These are phyloP conservation scores for Meteorus colon DNA, from an alignment of 2,888 invertebrate species.

Conservation along the genomic window DNA sequence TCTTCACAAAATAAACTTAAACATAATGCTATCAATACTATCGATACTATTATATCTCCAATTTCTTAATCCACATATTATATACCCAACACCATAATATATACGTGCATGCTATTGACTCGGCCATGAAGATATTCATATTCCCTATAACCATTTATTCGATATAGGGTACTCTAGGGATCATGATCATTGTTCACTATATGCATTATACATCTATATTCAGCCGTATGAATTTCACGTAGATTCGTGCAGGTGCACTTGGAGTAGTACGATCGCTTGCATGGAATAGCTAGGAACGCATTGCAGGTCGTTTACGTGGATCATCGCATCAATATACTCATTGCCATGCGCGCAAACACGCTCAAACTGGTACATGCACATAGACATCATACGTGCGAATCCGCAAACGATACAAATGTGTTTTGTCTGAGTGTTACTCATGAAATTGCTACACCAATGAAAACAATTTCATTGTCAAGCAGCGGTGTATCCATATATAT, in stretches of 20 bases:
- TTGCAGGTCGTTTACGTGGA: conserved; percentile 31
- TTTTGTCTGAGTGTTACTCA: conserved; percentile 10
- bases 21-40: too few species aligned
- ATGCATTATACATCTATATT: not conserved
- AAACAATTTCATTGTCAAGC: conserved; percentile 18
- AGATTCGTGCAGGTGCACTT: conserved; percentile 24
- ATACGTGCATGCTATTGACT: too few species aligned
- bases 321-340: conserved; percentile 22
- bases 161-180: not conserved
- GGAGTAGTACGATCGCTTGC: conserved; percentile 7
- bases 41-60: too few species aligned
- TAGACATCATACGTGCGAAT: conserved; percentile 15
- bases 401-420: conserved; percentile 16
- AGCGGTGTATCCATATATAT: conserved; percentile 6
- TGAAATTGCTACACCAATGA: not conserved
- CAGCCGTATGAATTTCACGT: conserved; percentile 15
- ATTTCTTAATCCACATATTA: too few species aligned
- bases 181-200: not conserved
- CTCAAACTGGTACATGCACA: conserved; percentile 6
- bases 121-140: not conserved
- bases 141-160: not conserved
- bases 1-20: too few species aligned
- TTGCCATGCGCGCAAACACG: conserved; percentile 19
- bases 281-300: conserved; percentile 14
- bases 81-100: too few species aligned